Evolutionary conservation across 2,113 vertebrate species (phyloP).

Genomic region (Mus spicilegus): DNA sequence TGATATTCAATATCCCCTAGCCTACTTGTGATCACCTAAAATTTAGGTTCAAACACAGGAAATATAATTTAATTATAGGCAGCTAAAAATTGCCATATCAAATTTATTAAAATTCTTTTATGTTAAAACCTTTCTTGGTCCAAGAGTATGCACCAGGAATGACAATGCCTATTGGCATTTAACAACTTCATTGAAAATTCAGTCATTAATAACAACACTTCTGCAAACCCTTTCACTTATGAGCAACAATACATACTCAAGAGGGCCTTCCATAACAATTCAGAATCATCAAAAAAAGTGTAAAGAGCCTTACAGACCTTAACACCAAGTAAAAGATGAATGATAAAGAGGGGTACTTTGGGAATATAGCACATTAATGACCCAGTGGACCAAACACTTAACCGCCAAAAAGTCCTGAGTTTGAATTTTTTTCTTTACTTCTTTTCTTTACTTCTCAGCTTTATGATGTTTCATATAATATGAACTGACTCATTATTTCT

Average conservation of each 20-base stretch:
- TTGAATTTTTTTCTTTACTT: constrained; percentile 51
- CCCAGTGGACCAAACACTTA: constrained; percentile 61
- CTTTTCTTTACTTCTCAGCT: constrained; percentile 21
- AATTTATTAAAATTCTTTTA: constrained; percentile 52
- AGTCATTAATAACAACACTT: constrained; percentile 56
- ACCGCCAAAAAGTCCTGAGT: constrained; percentile 62
- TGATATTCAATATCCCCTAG: not conserved
- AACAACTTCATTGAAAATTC: constrained; percentile 58
- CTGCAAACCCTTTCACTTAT: constrained; percentile 53
- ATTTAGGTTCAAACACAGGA: constrained; percentile 36
- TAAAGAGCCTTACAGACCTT: constrained; percentile 25
- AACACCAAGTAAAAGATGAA: constrained; percentile 58
- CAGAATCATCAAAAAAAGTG: constrained; percentile 64
- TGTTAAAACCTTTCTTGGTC: not conserved
- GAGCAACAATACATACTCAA: constrained; percentile 6
- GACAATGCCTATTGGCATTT: constrained; percentile 37
- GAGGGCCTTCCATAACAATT: constrained; percentile 46
- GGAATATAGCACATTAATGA: constrained; percentile 68
- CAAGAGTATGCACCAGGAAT: not conserved
- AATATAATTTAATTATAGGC: constrained; percentile 44
- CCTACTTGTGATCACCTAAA: not conserved
- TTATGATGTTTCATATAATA: constrained; percentile 54
- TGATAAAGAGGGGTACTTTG: constrained; percentile 10
- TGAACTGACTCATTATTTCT: constrained; percentile 58
- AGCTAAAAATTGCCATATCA: constrained; percentile 30